Conservation (phyloP, 1,140 invertebrate species). For the Macrobrachium nipponense region DNA sequence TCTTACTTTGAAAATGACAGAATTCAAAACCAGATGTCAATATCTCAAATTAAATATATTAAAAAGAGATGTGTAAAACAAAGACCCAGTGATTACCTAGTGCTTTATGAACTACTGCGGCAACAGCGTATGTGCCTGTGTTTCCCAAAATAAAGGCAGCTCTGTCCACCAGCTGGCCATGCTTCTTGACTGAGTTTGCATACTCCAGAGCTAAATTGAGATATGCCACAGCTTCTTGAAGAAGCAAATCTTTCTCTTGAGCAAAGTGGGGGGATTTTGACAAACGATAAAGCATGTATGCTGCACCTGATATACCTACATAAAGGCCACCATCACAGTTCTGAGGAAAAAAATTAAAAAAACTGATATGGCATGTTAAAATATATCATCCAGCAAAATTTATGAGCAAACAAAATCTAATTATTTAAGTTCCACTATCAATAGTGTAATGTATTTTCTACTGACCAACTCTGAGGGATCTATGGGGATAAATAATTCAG, state of each 20-base stretch:
- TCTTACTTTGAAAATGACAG: too few relatives aligned
- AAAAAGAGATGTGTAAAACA: too few relatives aligned
- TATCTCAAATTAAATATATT: too few relatives aligned
- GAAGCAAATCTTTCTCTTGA: constrained; percentile 65
- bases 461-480: too few relatives aligned
- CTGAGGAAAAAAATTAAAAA: constrained; percentile 15
- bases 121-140: constrained; percentile 69
- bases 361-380: background rate
- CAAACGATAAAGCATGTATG: constrained; percentile 70
- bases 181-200: constrained; percentile 41
- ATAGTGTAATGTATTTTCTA: too few relatives aligned
- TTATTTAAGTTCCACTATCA: too few relatives aligned
- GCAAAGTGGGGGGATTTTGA: constrained; percentile 65
- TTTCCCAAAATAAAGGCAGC: constrained; percentile 70
- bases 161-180: constrained; percentile 57
- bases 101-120: constrained; percentile 67
- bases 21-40: too few relatives aligned
- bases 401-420: too few relatives aligned
- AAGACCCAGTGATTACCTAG: constrained; percentile 63
- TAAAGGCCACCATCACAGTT: constrained; percentile 71
- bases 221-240: constrained; percentile 67
- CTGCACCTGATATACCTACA: constrained; percentile 70
- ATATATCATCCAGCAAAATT: background rate
- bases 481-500: too few relatives aligned
- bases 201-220: constrained; percentile 66